Conservation (phyloP, 2,888 invertebrate genomes). For the Troides aeacus region DNA sequence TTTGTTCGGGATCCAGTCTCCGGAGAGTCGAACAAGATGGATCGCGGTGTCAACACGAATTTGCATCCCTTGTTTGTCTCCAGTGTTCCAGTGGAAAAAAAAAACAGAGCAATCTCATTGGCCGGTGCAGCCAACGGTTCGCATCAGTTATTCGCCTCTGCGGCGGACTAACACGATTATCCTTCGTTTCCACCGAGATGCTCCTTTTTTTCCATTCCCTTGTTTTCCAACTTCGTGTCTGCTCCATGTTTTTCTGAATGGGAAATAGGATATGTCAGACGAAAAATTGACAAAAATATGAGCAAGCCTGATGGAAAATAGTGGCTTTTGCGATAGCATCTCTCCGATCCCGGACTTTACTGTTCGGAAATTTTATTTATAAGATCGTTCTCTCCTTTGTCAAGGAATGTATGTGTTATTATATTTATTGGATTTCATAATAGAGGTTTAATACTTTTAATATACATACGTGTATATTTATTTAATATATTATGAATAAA, state of each 20-base stretch:
- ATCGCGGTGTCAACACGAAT: conserved; percentile 79
- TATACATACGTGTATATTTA: too few relatives aligned
- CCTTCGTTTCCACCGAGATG: conserved; percentile 75
- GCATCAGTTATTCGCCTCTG: conserved; percentile 75
- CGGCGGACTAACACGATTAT: conserved; percentile 78
- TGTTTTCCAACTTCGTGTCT: conserved; percentile 77
- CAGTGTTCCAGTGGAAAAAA: conserved; percentile 61
- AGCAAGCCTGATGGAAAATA: conserved; percentile 71
- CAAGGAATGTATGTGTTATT: conserved; percentile 8
- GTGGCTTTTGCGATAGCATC: conserved; percentile 75
- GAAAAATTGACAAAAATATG: conserved; percentile 80
- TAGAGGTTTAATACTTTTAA: too few relatives aligned
- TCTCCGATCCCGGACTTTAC: conserved; percentile 21
- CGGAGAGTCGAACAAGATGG: conserved; percentile 77
- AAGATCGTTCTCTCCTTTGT: conserved; percentile 21
- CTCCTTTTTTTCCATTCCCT: conserved; percentile 74
- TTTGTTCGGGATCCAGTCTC: conserved; percentile 73
- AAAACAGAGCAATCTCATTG: conserved; percentile 78
- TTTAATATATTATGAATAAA: too few relatives aligned
- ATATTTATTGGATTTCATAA: conserved; percentile 3
- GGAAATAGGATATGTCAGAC: conserved; percentile 78
- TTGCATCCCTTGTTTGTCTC: conserved; percentile 80
- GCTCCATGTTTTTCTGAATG: conserved; percentile 77
- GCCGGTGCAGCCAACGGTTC: conserved; percentile 66
- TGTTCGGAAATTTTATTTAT: conserved; percentile 28